phyloP scores from a whole-genome alignment of 2,888 invertebrate species.

The Drepana falcataria region DNA sequence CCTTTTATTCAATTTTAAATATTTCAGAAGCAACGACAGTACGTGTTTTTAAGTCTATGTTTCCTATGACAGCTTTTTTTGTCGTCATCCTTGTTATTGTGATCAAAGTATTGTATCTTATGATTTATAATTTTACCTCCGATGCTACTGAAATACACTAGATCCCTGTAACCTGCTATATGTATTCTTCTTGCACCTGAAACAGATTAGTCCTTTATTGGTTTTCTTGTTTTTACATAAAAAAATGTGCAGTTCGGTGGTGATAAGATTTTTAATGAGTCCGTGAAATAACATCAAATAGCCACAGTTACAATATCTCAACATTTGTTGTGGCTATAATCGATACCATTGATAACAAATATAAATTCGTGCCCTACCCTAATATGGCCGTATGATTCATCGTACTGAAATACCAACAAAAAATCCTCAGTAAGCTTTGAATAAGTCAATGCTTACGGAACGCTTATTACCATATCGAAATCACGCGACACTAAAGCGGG shows the following conservation, averaged over 20 bases:
- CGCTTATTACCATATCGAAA: conserved; percentile 52
- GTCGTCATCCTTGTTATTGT: conserved; percentile 52
- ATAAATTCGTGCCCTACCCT: not conserved
- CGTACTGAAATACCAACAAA: conserved; percentile 3
- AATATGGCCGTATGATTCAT: conserved; percentile 1
- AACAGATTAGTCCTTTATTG: no score
- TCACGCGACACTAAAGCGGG: conserved; percentile 64
- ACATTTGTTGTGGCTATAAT: not conserved
- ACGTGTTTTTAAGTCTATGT: no score
- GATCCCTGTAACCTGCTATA: no score
- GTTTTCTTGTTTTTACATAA: no score
- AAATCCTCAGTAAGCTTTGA: conserved; percentile 24
- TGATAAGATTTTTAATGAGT: no score
- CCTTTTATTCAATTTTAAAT: not conserved
- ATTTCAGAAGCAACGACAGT: no score
- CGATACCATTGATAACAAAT: not conserved
- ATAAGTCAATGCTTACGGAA: conserved; percentile 41
- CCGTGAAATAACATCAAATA: no score
- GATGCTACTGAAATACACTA: conserved; percentile 3
- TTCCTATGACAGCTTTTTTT: conserved; percentile 15
- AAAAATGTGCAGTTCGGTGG: no score
- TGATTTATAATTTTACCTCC: conserved; percentile 27
- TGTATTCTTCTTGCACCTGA: no score
- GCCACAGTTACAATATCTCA: conserved; percentile 2
- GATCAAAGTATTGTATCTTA: conserved; percentile 42